Evolutionary conservation across 2,797 vertebrate genomes (phyloP).

Genomic region (Arnoldichthys spilopterus): DNA sequence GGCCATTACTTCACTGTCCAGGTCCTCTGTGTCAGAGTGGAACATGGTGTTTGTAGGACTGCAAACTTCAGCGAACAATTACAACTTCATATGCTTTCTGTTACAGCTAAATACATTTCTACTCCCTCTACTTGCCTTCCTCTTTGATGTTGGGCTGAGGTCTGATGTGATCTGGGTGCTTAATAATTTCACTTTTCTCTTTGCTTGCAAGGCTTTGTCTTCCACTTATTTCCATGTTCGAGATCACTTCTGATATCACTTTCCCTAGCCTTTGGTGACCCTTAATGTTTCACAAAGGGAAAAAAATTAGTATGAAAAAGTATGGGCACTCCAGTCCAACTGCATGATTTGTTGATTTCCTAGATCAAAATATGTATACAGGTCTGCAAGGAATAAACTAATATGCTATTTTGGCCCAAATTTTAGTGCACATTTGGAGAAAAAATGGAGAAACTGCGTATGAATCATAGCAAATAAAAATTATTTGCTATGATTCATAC

Average conservation of each 20-base stretch:
- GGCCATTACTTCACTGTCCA: conserved; percentile 49
- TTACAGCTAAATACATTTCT: neutral
- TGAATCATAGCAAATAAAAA: too few species aligned
- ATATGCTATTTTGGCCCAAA: too few species aligned
- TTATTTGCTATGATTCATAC: too few species aligned
- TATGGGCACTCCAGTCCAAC: too few species aligned
- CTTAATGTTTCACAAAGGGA: neutral
- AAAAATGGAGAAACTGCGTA: too few species aligned
- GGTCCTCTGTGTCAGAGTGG: conserved; percentile 30
- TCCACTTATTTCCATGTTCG: conserved; percentile 53
- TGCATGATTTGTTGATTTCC: too few species aligned
- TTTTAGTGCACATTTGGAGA: too few species aligned
- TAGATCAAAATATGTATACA: too few species aligned
- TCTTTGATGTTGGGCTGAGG: conserved; percentile 44
- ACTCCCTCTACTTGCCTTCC: conserved; percentile 52
- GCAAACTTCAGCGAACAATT: neutral
- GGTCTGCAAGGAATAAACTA: too few species aligned
- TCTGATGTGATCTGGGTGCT: conserved; percentile 24
- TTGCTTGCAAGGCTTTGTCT: neutral
- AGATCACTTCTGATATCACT: conserved; percentile 31
- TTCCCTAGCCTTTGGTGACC: neutral
- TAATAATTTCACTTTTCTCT: neutral
- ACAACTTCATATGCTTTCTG: neutral
- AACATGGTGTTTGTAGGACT: neutral
- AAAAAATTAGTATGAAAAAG: too few species aligned